Conservation (phyloP, 2,888 invertebrate species). For the Spodoptera littoralis region DNA sequence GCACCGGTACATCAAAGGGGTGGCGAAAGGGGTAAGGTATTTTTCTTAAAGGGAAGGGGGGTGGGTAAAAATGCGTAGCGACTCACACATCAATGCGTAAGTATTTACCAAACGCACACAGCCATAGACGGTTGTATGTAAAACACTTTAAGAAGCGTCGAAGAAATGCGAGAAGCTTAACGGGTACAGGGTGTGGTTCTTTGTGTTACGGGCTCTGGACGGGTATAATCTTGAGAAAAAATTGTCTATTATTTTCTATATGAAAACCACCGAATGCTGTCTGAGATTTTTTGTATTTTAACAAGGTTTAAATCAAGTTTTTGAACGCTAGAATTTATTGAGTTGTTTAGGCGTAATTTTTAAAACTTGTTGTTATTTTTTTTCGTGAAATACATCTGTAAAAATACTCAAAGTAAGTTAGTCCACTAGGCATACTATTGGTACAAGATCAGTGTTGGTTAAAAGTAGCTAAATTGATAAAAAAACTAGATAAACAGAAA, state of each 20-base stretch:
- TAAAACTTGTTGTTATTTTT: too few relatives aligned
- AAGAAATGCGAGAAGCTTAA: conserved; percentile 89
- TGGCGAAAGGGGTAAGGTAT: conserved; percentile 82
- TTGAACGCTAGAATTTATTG: background rate
- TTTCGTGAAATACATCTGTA: too few relatives aligned
- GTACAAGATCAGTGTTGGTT: too few relatives aligned
- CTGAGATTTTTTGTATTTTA: background rate
- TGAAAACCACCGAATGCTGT: background rate
- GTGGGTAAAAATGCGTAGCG: conserved; percentile 86
- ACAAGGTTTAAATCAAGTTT: background rate
- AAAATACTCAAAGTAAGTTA: too few relatives aligned
- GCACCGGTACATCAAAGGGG: conserved; percentile 84
- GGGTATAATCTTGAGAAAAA: conserved; percentile 21
- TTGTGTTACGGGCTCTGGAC: conserved; percentile 26
- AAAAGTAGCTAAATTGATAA: too few relatives aligned
- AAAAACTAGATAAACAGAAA: too few relatives aligned
- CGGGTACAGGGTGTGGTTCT: conserved; percentile 76
- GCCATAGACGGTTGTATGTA: conserved; percentile 80
- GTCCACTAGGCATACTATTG: too few relatives aligned
- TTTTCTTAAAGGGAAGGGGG: conserved; percentile 80
- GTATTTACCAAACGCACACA: conserved; percentile 86
- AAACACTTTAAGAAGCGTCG: conserved; percentile 89
- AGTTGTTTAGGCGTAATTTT: too few relatives aligned
- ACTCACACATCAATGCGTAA: conserved; percentile 86
- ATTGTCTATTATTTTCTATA: background rate